Evolutionary conservation across 2,797 vertebrate genomes (phyloP).

Genomic region (Pseudomugil tenellus): DNA sequence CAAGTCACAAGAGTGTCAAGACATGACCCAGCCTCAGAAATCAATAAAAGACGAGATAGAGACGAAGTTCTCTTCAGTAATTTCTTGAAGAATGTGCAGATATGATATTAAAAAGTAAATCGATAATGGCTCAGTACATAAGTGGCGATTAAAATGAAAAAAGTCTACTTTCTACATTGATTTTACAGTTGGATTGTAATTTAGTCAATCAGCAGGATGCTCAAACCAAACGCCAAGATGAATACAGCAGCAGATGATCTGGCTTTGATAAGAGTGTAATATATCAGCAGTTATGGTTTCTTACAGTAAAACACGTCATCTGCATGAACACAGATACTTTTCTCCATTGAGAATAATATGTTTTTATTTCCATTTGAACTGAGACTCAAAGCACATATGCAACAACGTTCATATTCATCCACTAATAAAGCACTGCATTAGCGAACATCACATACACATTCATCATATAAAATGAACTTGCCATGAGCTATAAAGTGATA

Average conservation of each 20-base stretch:
- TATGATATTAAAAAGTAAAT: background rate
- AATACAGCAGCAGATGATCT: background rate
- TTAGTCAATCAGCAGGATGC: background rate
- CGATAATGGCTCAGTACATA: background rate
- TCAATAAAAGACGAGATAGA: background rate
- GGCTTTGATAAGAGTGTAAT: background rate
- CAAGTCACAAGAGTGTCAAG: background rate
- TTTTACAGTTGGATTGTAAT: background rate
- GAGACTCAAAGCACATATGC: background rate
- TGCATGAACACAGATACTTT: background rate
- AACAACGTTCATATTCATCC: background rate
- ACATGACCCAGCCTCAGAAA: background rate
- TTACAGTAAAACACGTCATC: background rate
- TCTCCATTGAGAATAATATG: background rate
- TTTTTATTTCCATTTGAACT: background rate
- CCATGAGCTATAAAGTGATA: background rate
- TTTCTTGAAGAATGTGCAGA: background rate
- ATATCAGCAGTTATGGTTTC: background rate
- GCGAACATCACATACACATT: background rate
- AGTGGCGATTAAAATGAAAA: slow-evolving; percentile 1
- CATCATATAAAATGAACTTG: background rate
- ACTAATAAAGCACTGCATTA: background rate
- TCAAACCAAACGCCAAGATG: background rate
- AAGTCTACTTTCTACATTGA: background rate
- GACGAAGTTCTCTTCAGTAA: background rate